Evolutionary conservation across 2,888 invertebrate genomes (phyloP), one percentile per base, ranked within the genome.

Genomic region (Pasiphila rectangulata): DNA sequence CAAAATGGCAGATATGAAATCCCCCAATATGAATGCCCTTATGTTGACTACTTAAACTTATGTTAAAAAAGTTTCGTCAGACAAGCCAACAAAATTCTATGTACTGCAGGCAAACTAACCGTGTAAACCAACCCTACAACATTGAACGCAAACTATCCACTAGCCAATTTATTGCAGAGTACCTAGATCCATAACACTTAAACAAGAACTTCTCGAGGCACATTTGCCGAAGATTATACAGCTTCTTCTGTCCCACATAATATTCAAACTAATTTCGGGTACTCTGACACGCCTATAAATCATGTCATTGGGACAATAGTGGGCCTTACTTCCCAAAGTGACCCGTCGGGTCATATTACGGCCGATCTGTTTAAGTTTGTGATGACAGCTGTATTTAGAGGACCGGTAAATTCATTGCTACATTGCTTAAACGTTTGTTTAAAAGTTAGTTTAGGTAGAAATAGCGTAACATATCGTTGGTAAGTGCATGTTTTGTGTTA

Each of bases 331-430:
- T 48, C 30, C 29, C 53, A 37, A 37, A 54, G 50, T 51, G 47
- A 46, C 43, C 56, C 56, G 50, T 32, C 27, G 56, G 58, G 56
- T 48, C 50, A 45, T 46, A 56, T 52, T 50, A 48, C 34, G 56
- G 46, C 21, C 49, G 54, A 52, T 56, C 56, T 54, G 47, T 48
- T 47, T 54, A 54, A 59, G 53, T 54, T 59, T 40, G 32, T 49
- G 57, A 51, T 56, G 59, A 59, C 59, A 57, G 59, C 57, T 57
- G 52, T 59, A 59, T 57, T 59, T 54, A 41, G 52, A 46, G 49
- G 44, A 42, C 44, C 43, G 17, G 45, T 55, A 52, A 57, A 57
- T 57, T 59, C 43, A 59, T 54, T 36, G 51, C 32, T n/a, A 19
- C 12, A 6, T 3, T 13, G 29, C 7, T 29, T 4, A 29, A 29